These are phyloP conservation scores for Percopsis omiscomaycus DNA, from an alignment of 2,797 vertebrate species.

Conservation along the genomic window DNA sequence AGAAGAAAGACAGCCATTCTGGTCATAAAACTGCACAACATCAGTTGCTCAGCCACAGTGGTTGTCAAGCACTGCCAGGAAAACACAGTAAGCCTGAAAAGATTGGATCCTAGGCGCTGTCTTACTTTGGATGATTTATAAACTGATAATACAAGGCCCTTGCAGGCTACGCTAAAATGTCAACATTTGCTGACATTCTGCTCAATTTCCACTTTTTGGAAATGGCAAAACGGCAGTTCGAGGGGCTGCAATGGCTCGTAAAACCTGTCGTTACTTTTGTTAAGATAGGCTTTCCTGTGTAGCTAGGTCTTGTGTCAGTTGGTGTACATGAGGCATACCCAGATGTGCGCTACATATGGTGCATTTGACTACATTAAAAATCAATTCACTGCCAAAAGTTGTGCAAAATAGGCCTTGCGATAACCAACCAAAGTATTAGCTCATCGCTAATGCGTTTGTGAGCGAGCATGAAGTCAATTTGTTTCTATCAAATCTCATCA, in stretches of 20 bases:
- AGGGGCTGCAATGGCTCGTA: constrained; percentile 23
- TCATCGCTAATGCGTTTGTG: too few relatives aligned
- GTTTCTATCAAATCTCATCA: too few relatives aligned
- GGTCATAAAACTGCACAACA: constrained; percentile 10
- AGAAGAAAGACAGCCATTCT: constrained; percentile 49
- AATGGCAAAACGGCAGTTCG: constrained; percentile 22
- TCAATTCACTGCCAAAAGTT: too few relatives aligned
- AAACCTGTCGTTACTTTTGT: constrained; percentile 19
- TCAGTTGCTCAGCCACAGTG: constrained; percentile 15
- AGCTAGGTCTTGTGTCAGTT: constrained; percentile 29
- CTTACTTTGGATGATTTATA: constrained; percentile 36
- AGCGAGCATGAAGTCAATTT: too few relatives aligned
- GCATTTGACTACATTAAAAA: background rate
- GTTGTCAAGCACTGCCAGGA: constrained; percentile 6
- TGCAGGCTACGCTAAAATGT: constrained; percentile 30
- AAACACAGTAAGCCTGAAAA: constrained; percentile 3
- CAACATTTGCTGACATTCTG: constrained; percentile 36
- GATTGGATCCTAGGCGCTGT: constrained; percentile 5
- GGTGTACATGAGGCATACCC: constrained; percentile 28
- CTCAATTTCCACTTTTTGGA: constrained; percentile 36
- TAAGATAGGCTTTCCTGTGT: constrained; percentile 36
- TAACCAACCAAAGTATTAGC: too few relatives aligned
- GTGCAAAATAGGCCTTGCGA: too few relatives aligned
- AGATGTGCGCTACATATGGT: constrained; percentile 46
- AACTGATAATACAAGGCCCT: constrained; percentile 40